A percentile compares a stretch with the other conserved stretches of the same genome.
phyloP scores from a whole-genome alignment of 2,888 invertebrate genomes.

The Aleiodes testaceus region DNA sequence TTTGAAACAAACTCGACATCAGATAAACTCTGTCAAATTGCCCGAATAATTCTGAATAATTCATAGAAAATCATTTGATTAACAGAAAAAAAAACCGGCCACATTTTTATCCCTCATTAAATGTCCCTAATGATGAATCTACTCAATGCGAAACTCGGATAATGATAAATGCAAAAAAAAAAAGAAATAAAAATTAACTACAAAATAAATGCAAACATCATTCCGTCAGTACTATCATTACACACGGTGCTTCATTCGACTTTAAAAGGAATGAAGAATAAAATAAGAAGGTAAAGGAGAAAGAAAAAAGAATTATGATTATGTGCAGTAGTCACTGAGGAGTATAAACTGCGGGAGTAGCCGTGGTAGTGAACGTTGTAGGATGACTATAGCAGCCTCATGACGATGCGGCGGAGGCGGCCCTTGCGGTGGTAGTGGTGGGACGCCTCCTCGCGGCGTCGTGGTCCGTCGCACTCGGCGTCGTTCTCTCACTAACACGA shows the following conservation, averaged over 20 bases:
- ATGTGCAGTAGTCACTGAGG: conserved; percentile 2
- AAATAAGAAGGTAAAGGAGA: neutral
- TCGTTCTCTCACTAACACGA: conserved; percentile 62
- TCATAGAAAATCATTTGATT: too few species aligned
- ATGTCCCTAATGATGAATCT: too few species aligned
- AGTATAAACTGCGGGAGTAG: conserved; percentile 17
- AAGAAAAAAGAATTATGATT: conserved; percentile 3
- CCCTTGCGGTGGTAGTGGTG: conserved; percentile 33
- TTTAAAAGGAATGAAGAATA: too few species aligned
- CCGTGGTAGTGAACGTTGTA: conserved; percentile 12
- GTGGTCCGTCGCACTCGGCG: conserved; percentile 46
- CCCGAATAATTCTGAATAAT: too few species aligned
- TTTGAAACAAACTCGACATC: too few species aligned
- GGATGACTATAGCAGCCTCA: conserved; percentile 13
- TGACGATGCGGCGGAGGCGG: conserved; percentile 29
- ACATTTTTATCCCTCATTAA: too few species aligned
- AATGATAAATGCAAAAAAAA: too few species aligned
- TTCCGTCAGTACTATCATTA: neutral
- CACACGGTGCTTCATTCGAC: neutral
- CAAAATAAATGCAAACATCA: too few species aligned
- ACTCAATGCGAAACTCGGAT: too few species aligned
- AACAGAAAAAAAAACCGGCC: too few species aligned
- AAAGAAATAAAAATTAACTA: too few species aligned
- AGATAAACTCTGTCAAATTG: too few species aligned
- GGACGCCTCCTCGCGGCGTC: conserved; percentile 40